Base-by-base conservation (phyloP, 1,140 invertebrate species). In the Episyrphus balteatus region DNA sequence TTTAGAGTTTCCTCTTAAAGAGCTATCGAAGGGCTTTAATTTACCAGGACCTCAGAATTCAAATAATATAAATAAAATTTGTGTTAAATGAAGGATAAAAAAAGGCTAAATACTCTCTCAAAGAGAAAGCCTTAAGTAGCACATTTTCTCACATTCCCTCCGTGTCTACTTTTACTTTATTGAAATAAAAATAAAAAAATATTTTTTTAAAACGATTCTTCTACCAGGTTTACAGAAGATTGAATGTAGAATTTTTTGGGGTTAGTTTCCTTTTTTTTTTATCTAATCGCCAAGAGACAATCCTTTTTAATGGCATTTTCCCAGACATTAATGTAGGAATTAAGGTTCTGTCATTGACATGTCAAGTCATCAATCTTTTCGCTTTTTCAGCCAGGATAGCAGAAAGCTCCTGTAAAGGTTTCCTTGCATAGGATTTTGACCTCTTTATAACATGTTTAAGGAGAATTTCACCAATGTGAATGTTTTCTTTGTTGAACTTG, bases 351-450 rank as follows among this genome's bases (percentile, higher is more conserved):
- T 41, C 61, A 62, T 62, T 62, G 63, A 62, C 63, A 63, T 55
- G 61, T 62, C 61, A 62, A 62, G 61, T 62, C 63, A 66, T 66
- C 63, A 66, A 66, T 66, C 63, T 66, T 66, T 61, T 63, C 56
- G 58, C 62, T 51, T 55, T 57, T 66, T 63, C 51, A 53, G 66
- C 60, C 58, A 66, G 63, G 63, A 46, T 54, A 53, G 49, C 62
- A 66, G 62, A 42, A 50, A 33, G 30, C 19, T n/a, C 38, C 34
- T 38, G 53, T 26, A 26, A 8, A 26, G 21, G 3, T 5, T 26
- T 26, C 8, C 3, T 26, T 8, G 21, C 21, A 5, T 5, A 26
- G 21, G 21, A 26, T 26, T 26, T 26, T 26, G 21, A 8, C 21
- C 21, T 26, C 21, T n/a, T n/a, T 3, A 26, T 8, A 3, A 26